Base-by-base conservation (phyloP, 2,797 vertebrate genomes). In the Labeo calbasu region DNA sequence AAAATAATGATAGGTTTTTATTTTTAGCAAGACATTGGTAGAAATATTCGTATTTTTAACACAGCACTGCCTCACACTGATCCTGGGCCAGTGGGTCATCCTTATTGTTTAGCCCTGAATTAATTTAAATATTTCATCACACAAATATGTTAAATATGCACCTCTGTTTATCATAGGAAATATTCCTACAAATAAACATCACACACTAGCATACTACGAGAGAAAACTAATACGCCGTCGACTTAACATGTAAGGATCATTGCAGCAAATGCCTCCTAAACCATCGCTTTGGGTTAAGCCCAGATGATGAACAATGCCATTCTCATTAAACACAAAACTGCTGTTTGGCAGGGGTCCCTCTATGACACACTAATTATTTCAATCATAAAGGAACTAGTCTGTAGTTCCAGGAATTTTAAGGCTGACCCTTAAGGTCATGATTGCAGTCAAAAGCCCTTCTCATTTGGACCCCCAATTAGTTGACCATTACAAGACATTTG, bases 261-360 rank as follows among this genome's bases (percentile, higher is more conserved):
- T 59, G n/a, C n/a, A 65, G 61, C 80, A 73, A 51, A 82, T 53
- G 13, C 55, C 65, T 63, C 6, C 63, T 78, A 86, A 85, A 86
- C 14, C 89, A 84, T 61, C 88, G 32, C 53, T 88, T 92, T 92
- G 91, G 87, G 92, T 91, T 88, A 84, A 73, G 89, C 91, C 92
- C 90, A 91, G 89, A 92, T 87, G 90, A 88, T 89, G 86, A 90
- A 86, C 89, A 79, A 73, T 86, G 89, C 91, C 87, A 90, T 88
- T 89, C 89, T 94, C 93, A 94, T 94, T 94, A 94, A 92, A 79
- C 68, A 77, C 88, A 89, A 91, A 93, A 92, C 91, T 88, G 92
- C 89, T 91, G 92, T 88, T 89, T 88, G 86, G 92, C 90, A 89
- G 89, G 90, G 86, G 91, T 91, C 90, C 89, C 92, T 89, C 91